Base-by-base conservation (phyloP, 2,888 invertebrate genomes). In the Xanthostigma xanthostigma region DNA sequence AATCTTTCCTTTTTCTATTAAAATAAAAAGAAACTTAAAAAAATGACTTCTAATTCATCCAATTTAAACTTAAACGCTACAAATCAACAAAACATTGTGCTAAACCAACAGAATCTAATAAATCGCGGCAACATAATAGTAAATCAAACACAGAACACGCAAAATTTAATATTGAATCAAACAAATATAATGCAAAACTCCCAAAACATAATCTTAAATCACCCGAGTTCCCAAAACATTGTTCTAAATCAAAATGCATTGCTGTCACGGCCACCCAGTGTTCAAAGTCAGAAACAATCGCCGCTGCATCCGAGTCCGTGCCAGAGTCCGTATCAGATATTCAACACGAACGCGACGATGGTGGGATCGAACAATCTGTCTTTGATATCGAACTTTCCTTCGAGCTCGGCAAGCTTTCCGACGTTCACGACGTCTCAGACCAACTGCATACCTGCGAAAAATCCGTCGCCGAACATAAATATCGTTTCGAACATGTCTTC, bases 361-460 rank as follows among this genome's bases (percentile, higher is more conserved):
- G 64, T 68, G 44, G 68, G 68, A 49, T 67, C 67, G 33, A 68
- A 68, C 50, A 68, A 68, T 51, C 56, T 68, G 44, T 66, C 66
- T 55, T 59, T 68, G 44, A 66, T 49, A 13, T 44, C 50, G 41
- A 50, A 45, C 17, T 49, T 33, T 35, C 33, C 48, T 11, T 37
- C 40, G 33, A 42, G 35, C 27, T 40, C 41, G 14, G 41, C 38
- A 43, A 48, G 37, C 13, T 37, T 41, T 36, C 10, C 36, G 14
- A 37, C 36, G 9, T 27, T 33, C 11, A 42, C 36, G 11, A 42
- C 38, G 9, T 17, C 38, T 13, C 14, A 36, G 17, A 42, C 36
- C 13, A 35, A 10, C 10, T 40, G 37, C 11, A 12, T 40, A 9
- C 36, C 34, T 10, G 34, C 48, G 36, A 46, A 46, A 39, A 46